Percentiles rank a stretch among this genome's conserved stretches.
Conservation (phyloP, 2,888 invertebrate species). For the Eupithecia insigniata region DNA sequence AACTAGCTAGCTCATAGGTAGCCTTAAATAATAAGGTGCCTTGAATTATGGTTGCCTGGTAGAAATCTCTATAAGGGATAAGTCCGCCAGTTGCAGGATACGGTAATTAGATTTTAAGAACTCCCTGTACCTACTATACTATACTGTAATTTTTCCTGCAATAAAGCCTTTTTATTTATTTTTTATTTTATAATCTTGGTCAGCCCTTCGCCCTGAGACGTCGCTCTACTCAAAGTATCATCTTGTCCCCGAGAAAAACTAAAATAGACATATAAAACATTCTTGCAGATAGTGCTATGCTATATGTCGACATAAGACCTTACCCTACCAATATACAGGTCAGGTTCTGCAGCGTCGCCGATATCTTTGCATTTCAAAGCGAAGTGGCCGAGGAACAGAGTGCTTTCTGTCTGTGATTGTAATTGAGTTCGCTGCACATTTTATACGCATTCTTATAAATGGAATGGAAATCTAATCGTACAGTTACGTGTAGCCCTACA, state of each 20-base stretch:
- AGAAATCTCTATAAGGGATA: too few relatives aligned
- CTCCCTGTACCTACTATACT: too few relatives aligned
- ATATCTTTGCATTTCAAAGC: conserved; percentile 7
- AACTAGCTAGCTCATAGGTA: too few relatives aligned
- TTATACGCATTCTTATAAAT: neutral
- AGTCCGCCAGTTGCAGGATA: too few relatives aligned
- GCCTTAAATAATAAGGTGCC: too few relatives aligned
- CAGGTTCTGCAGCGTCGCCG: neutral
- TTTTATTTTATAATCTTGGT: too few relatives aligned
- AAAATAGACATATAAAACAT: neutral
- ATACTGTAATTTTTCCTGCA: too few relatives aligned
- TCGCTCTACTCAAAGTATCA: neutral
- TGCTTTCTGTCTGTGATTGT: conserved; percentile 10
- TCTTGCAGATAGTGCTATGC: neutral
- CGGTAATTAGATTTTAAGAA: too few relatives aligned
- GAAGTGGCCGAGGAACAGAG: neutral
- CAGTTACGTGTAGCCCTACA: neutral
- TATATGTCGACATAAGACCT: neutral
- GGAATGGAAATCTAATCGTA: neutral
- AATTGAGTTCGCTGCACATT: conserved; percentile 4
- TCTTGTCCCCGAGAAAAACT: neutral
- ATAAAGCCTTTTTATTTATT: too few relatives aligned
- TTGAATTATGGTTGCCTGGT: too few relatives aligned
- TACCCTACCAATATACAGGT: neutral
- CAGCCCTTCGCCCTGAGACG: neutral